Percentiles rank a stretch among this genome's conserved stretches.
Evolutionary conservation across 2,888 invertebrate species (phyloP).

Genomic region (Cynaeus angustus): DNA sequence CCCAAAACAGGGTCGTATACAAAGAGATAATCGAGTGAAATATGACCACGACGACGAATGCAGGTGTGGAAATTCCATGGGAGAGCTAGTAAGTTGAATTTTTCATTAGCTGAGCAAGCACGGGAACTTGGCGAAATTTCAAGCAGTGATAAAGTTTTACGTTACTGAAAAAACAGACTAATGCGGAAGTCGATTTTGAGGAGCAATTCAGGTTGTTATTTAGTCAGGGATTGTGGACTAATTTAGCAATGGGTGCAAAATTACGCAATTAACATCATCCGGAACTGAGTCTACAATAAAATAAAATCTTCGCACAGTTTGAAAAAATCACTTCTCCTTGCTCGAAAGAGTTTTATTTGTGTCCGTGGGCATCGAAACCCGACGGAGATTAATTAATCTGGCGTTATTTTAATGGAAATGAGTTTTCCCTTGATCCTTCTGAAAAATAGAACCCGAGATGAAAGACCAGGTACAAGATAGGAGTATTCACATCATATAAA

Average conservation of each 20-base stretch:
- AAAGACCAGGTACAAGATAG: slow-evolving; percentile 41
- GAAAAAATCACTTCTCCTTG: neutral
- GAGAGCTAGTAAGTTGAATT: neutral
- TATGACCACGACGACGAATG: slow-evolving; percentile 1
- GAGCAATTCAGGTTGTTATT: neutral
- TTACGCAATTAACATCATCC: neutral
- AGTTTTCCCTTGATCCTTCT: slow-evolving; percentile 34
- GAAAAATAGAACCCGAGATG: slow-evolving; percentile 13
- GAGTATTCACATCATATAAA: slow-evolving; percentile 49
- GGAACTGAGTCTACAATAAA: too few species aligned
- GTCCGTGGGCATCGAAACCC: neutral
- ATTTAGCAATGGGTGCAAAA: neutral
- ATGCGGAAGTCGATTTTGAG: neutral
- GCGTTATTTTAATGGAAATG: slow-evolving; percentile 52
- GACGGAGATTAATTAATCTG: neutral
- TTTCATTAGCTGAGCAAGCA: slow-evolving; percentile 2
- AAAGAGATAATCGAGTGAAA: neutral
- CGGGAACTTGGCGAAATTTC: too few species aligned
- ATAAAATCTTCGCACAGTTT: neutral
- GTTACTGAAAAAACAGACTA: neutral
- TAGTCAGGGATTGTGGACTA: neutral
- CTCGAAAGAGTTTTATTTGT: neutral
- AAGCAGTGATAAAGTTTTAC: too few species aligned
- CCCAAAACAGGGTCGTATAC: too few species aligned
- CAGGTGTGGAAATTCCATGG: neutral